phyloP scores from a whole-genome alignment of 1,140 invertebrate genomes.

The Ditylenchus dipsaci region DNA sequence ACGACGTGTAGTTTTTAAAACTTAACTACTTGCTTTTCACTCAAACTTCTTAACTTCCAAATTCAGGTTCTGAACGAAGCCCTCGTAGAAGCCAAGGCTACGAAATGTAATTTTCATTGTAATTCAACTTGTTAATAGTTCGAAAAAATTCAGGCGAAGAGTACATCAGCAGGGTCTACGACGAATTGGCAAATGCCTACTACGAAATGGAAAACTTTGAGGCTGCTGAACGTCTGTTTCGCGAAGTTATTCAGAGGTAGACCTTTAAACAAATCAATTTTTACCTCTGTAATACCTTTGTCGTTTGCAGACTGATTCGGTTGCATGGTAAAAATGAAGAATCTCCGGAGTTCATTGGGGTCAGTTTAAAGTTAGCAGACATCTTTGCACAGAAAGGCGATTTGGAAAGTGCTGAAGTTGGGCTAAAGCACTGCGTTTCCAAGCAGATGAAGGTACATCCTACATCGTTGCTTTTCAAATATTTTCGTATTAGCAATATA shows the following conservation, averaged over 20 bases:
- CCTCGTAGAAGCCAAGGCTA: slow-evolving; percentile 15
- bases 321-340: slow-evolving; percentile 47
- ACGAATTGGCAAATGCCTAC: slow-evolving; percentile 56
- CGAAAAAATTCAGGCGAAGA: background rate
- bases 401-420: slow-evolving; percentile 50
- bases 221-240: slow-evolving; percentile 49
- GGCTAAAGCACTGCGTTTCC: slow-evolving; percentile 51
- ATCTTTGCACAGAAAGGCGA: slow-evolving; percentile 50
- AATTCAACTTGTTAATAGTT: no score
- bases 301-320: slow-evolving; percentile 41
- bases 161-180: slow-evolving; percentile 40
- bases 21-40: no score
- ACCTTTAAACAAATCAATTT: slow-evolving; percentile 13
- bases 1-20: no score
- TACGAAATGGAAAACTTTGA: slow-evolving; percentile 48
- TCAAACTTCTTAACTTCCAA: no score
- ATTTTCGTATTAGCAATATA: background rate
- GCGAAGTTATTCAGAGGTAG: slow-evolving; percentile 43
- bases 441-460: slow-evolving; percentile 48
- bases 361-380: slow-evolving; percentile 55
- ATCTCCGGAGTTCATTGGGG: slow-evolving; percentile 55
- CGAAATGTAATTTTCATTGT: no score
- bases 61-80: slow-evolving; percentile 27
- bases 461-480: no score
- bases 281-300: slow-evolving; percentile 5